Conservation (phyloP, 2,113 vertebrate genomes). For the Ochotona curzoniae region DNA sequence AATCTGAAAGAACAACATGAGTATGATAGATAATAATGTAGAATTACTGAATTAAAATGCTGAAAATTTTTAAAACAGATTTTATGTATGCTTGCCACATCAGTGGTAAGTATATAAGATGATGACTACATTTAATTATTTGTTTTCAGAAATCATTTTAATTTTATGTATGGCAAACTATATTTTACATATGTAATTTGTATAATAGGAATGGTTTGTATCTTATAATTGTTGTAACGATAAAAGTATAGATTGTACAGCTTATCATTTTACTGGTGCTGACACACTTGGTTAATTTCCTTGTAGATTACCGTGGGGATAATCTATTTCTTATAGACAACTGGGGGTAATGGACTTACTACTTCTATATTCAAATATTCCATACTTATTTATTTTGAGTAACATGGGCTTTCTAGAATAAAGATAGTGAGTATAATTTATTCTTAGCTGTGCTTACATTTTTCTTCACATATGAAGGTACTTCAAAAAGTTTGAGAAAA, state of each 20-base stretch:
- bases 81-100: not conserved
- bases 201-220: not conserved
- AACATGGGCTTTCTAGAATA: not conserved
- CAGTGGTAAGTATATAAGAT: not conserved
- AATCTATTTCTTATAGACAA: no score
- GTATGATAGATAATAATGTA: not conserved
- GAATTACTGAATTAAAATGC: not conserved
- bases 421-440: not conserved
- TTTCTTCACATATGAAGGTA: not conserved
- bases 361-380: not conserved
- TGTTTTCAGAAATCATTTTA: not conserved
- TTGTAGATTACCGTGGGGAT: not conserved
- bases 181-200: not conserved
- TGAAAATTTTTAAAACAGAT: not conserved
- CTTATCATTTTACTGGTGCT: not conserved
- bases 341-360: no score
- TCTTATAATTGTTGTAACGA: not conserved
- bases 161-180: not conserved
- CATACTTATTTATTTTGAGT: not conserved
- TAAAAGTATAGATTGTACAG: not conserved
- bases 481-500: no score
- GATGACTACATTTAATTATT: not conserved
- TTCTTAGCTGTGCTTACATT: not conserved
- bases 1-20: not conserved
- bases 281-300: not conserved